Conservation (phyloP, 1,140 invertebrate genomes). For the Philaenus spumarius region DNA sequence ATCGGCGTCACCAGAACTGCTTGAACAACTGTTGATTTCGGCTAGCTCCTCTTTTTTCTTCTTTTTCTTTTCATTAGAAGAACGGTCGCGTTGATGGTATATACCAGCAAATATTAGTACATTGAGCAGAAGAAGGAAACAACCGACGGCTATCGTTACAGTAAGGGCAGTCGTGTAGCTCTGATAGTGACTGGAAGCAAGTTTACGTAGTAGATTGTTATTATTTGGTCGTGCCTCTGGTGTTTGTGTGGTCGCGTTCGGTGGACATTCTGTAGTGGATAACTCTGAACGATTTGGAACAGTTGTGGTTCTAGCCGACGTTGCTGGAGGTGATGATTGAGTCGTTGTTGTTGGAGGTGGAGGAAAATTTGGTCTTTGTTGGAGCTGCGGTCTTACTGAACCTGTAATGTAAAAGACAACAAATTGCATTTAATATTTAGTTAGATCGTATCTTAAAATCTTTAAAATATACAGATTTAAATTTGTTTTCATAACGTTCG, state of each 20-base stretch:
- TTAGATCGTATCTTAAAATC: not conserved
- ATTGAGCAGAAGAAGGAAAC: constrained; percentile 80
- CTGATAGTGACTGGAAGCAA: constrained; percentile 72
- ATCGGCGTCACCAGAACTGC: constrained; percentile 46
- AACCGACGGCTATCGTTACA: constrained; percentile 90
- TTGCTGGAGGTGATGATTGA: constrained; percentile 36
- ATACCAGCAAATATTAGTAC: constrained; percentile 91
- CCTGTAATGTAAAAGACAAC: constrained; percentile 47
- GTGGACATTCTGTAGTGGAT: constrained; percentile 58
- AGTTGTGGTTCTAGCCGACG: constrained; percentile 38
- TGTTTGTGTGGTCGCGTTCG: constrained; percentile 47
- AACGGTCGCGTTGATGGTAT: constrained; percentile 79
- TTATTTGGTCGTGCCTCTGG: constrained; percentile 36
- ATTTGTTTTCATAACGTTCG: too few species aligned
- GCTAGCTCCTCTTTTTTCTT: constrained; percentile 57
- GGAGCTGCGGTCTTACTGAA: constrained; percentile 58
- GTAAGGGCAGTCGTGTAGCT: constrained; percentile 84
- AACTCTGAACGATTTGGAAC: constrained; percentile 34
- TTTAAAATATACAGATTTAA: not conserved
- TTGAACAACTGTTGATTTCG: constrained; percentile 58
- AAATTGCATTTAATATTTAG: not conserved
- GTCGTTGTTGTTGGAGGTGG: constrained; percentile 42
- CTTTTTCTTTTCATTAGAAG: constrained; percentile 57
- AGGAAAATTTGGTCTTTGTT: constrained; percentile 49
- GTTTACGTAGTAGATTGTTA: constrained; percentile 62